phyloP scores from a whole-genome alignment of 2,797 vertebrate genomes.

The Chaetodon trifasciatus region DNA sequence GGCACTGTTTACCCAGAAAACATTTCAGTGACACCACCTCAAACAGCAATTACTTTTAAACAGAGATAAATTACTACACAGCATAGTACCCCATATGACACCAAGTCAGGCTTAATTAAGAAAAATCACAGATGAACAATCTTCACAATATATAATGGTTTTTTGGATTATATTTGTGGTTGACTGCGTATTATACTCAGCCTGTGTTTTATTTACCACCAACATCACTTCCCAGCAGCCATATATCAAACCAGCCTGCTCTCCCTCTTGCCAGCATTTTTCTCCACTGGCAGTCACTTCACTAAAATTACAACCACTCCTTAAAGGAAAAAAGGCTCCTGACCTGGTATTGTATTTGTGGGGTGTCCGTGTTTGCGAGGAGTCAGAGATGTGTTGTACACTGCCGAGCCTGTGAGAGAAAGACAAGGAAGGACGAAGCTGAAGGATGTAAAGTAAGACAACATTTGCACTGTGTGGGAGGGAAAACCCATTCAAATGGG shows the following conservation, averaged over 20 bases:
- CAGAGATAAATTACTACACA: neutral
- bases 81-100: neutral
- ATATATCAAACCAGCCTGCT: slow-evolving; percentile 5
- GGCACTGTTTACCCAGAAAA: slow-evolving; percentile 65
- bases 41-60: neutral
- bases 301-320: slow-evolving; percentile 8
- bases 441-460: neutral
- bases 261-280: neutral
- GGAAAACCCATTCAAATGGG: neutral
- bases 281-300: neutral
- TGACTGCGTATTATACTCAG: neutral
- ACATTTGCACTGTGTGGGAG: neutral
- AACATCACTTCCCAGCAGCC: slow-evolving; percentile 14
- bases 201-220: slow-evolving; percentile 4
- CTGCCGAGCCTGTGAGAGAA: slow-evolving; percentile 88
- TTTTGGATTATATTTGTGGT: neutral
- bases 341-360: slow-evolving; percentile 82
- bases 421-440: neutral
- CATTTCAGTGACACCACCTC: neutral
- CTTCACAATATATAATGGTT: neutral
- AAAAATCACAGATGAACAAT: neutral
- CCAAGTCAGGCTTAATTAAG: neutral
- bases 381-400: slow-evolving; percentile 93
- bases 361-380: slow-evolving; percentile 85
- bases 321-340: slow-evolving; percentile 15